These are phyloP conservation scores for Megaleporinus macrocephalus DNA, from an alignment of 2,113 vertebrate species.

Conservation along the genomic window DNA sequence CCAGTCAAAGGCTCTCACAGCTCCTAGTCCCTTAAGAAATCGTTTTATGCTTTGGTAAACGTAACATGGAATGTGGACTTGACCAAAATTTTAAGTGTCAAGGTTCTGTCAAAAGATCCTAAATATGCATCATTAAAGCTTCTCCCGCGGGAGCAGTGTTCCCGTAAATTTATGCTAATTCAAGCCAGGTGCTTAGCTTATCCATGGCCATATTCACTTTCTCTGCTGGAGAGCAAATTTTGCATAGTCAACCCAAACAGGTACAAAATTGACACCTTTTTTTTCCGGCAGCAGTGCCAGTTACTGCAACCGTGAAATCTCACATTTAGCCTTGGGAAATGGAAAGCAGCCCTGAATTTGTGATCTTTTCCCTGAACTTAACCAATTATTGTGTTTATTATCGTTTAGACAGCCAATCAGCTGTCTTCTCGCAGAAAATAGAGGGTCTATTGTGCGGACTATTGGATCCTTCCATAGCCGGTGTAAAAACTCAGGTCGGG, in stretches of 20 bases:
- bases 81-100: constrained; percentile 72
- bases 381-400: constrained; percentile 70
- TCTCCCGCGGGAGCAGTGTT: constrained; percentile 59
- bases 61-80: constrained; percentile 67
- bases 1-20: constrained; percentile 39
- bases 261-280: constrained; percentile 33
- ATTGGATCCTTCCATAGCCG: constrained; percentile 69
- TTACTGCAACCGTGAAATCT: constrained; percentile 55
- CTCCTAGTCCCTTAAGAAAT: constrained; percentile 60
- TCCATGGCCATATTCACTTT: constrained; percentile 46
- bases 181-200: constrained; percentile 67
- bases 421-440: constrained; percentile 62
- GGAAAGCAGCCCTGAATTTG: constrained; percentile 12
- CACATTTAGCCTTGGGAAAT: constrained; percentile 53
- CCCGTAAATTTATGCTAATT: constrained; percentile 63
- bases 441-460: constrained; percentile 69
- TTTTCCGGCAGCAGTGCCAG: constrained; percentile 39
- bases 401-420: constrained; percentile 71
- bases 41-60: constrained; percentile 72
- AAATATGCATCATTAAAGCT: constrained; percentile 71
- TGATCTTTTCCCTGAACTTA: constrained; percentile 65
- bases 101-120: constrained; percentile 70
- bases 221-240: constrained; percentile 49
- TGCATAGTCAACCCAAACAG: constrained; percentile 60
- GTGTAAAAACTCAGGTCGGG: constrained; percentile 69